phyloP scores from a whole-genome alignment of 2,113 vertebrate species.

The Embiotoca jacksoni region DNA sequence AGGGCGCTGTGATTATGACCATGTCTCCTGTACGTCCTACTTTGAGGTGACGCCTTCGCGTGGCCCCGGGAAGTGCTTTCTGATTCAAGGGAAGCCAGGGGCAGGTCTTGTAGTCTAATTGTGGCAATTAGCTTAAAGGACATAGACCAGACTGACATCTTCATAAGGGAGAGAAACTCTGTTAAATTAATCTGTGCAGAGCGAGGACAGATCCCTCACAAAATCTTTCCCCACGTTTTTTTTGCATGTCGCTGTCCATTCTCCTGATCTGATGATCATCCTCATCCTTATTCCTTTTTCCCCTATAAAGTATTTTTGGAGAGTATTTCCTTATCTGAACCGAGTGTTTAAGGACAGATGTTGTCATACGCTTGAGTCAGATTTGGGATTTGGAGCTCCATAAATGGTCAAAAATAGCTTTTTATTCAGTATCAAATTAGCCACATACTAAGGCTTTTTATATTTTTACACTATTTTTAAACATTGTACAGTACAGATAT shows the following conservation, averaged over 20 bases:
- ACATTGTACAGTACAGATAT: too few species aligned
- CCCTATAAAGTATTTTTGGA: background rate
- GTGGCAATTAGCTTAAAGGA: slow-evolving; percentile 67
- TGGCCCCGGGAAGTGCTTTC: slow-evolving; percentile 50
- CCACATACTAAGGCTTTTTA: too few species aligned
- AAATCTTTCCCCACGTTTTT: background rate
- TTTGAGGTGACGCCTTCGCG: slow-evolving; percentile 54
- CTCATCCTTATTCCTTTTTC: background rate
- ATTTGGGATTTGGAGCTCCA: too few species aligned
- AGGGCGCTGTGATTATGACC: slow-evolving; percentile 75
- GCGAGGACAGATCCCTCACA: background rate
- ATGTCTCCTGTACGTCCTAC: slow-evolving; percentile 63
- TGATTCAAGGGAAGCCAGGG: slow-evolving; percentile 52
- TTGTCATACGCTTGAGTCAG: background rate
- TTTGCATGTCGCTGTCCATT: background rate
- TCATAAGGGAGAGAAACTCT: slow-evolving; percentile 6
- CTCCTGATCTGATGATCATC: background rate
- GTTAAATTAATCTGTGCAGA: background rate
- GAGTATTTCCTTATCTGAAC: too few species aligned
- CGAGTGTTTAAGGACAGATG: too few species aligned
- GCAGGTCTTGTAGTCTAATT: slow-evolving; percentile 57
- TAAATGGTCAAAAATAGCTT: too few species aligned
- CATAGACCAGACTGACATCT: slow-evolving; percentile 31
- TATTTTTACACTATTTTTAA: too few species aligned
- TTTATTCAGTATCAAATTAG: too few species aligned